phyloP scores from a whole-genome alignment of 1,140 invertebrate species.

The Eriocheir sinensis region DNA sequence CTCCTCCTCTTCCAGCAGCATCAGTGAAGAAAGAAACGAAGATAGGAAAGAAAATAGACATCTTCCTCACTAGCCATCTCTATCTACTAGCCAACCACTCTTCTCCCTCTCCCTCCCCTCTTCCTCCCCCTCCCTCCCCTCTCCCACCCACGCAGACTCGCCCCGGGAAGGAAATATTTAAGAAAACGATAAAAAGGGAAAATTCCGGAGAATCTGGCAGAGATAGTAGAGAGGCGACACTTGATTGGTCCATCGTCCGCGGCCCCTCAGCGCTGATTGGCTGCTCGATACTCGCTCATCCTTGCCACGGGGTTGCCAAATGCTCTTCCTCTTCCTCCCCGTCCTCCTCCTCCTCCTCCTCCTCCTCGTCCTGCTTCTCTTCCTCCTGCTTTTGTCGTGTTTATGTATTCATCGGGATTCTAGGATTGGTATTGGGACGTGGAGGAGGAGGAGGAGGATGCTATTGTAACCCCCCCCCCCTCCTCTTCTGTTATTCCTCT shows the following conservation, averaged over 20 bases:
- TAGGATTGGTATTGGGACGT: slow-evolving; percentile 55
- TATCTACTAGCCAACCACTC: background rate
- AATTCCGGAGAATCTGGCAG: slow-evolving; percentile 73
- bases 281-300: slow-evolving; percentile 77
- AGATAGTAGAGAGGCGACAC: slow-evolving; percentile 61
- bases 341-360: background rate
- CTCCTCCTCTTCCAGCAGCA: background rate
- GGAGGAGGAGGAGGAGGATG: background rate
- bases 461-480: slow-evolving; percentile 29
- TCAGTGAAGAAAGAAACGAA: no score
- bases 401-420: slow-evolving; percentile 52
- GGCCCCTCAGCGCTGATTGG: slow-evolving; percentile 75
- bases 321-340: slow-evolving; percentile 30
- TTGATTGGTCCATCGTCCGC: slow-evolving; percentile 76
- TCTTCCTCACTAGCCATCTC: no score
- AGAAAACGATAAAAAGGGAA: slow-evolving; percentile 55
- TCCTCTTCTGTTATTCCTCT: background rate
- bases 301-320: slow-evolving; percentile 74
- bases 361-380: background rate
- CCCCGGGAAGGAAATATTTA: slow-evolving; percentile 10
- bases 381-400: slow-evolving; percentile 65
- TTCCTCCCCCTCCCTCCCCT: background rate
- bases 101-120: background rate
- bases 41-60: no score
- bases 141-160: slow-evolving; percentile 19